Base-by-base conservation (phyloP, 92 coral and sea anemone species). In the Actinostola sp. region DNA sequence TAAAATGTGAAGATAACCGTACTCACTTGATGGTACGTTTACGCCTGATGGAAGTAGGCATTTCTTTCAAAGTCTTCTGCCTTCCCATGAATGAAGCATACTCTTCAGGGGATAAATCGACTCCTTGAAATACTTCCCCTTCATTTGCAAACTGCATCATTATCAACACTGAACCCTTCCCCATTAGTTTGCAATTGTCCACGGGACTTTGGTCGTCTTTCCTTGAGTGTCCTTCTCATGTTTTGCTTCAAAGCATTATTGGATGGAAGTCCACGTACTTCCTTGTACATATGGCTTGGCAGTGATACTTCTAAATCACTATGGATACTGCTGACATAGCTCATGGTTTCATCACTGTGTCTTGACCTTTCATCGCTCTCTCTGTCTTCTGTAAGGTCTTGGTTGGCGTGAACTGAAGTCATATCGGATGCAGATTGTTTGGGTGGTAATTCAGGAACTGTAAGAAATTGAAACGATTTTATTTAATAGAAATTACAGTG, bases 41-140 rank as follows among this genome's bases (percentile, higher is more conserved):
- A 63, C 97, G 80, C 53, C 84, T 75, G 14, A 91, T 80, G 16
- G 98, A 84, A 8, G 97, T 91, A 25, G 97, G 90, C 86, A 91
- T 88, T 67, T 93, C 92, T 61, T 86, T 92, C 25, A 93, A 79
- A 32, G 85, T 74, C 15, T 80, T 82, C 52, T 86, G 82, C 26
- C 84, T 75, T 19, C 87, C 78, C 75, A 87, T 67, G 73, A 90
- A 55, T 35, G 84, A 75, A 7, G 89, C 80, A 86, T 72, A 90
- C 62, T 90, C 92, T 24, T 79, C 86, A 9, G 96, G 78, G 5
- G 89, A 73, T 24, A 90, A 74, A 56, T 82, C 76, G 42, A 78
- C 69, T 19, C 63, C 88, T 19, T 66, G 76, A 33, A 87, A 60
- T 57, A 86, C 91, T 1, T 87, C 80, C 58, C 78, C 85, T 54